Base-by-base conservation (phyloP, 2,888 invertebrate genomes). In the Zeuzera pyrina region DNA sequence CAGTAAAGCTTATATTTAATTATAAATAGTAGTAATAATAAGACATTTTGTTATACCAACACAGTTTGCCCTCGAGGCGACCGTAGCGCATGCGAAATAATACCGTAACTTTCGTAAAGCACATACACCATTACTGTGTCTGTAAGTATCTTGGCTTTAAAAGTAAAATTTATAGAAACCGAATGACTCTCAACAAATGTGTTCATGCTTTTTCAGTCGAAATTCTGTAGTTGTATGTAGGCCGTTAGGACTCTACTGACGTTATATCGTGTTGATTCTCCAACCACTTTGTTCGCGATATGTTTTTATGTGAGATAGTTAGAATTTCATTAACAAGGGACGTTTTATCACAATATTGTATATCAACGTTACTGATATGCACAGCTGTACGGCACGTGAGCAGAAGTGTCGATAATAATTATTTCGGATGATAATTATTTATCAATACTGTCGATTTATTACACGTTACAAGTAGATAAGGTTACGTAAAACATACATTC, bases 51-150 rank as follows among this genome's bases (percentile, higher is more conserved):
- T 3, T n/a, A 15, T 29, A 34, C 34, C 24, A 33, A 32, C 26
- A 50, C 45, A 38, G 49, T 54, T 64, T 65, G 68, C 72, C 74
- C 70, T 68, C 71, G 73, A 71, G 72, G 68, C 67, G 62, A 61
- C 63, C 61, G 59, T 52, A 60, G 74, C 76, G 76, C 77, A 78
- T 74, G 74, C 74, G 72, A 60, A 67, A 57, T 66, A 38, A 49
- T 37, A 43, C 35, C 44, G 57, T 54, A 42, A 45, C 38, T 44
- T 50, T 46, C 41, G 35, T 41, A 21, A 34, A 36, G 38, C 36
- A 13, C 32, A 26, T 45, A 62, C n/a, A n/a, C 53, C 67, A 71
- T 55, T 61, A 53, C 59, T n/a, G n/a, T n/a, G n/a, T n/a, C n/a
- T n/a, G n/a, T n/a, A n/a, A n/a, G n/a, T n/a, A n/a, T n/a, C n/a